Percentiles rank a stretch among this genome's conserved stretches.
Evolutionary conservation across 2,113 vertebrate genomes (phyloP).

Genomic region (Formicarius rufipectus): DNA sequence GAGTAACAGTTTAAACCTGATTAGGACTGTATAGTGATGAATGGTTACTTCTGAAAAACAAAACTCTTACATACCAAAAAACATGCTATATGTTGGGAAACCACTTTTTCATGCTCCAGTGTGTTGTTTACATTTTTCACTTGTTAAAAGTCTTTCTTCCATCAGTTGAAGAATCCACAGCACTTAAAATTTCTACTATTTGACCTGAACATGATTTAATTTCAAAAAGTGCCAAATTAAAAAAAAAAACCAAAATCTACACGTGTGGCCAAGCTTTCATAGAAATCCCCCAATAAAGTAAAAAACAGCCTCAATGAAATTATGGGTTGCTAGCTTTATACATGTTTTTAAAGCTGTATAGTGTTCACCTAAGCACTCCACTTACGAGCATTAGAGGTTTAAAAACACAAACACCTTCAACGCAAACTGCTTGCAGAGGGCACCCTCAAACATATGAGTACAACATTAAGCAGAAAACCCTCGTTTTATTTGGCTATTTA

Average conservation of each 20-base stretch:
- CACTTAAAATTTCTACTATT: conserved; percentile 50
- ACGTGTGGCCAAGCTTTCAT: conserved; percentile 54
- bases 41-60: conserved; percentile 71
- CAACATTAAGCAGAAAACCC: conserved; percentile 61
- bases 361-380: conserved; percentile 70
- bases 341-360: conserved; percentile 62
- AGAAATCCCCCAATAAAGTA: conserved; percentile 39
- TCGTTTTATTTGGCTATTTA: conserved; percentile 68
- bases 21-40: conserved; percentile 48
- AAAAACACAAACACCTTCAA: conserved; percentile 70
- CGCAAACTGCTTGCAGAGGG: conserved; percentile 60
- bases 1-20: conserved; percentile 43
- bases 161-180: conserved; percentile 50
- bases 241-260: background rate
- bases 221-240: conserved; percentile 60
- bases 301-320: conserved; percentile 22
- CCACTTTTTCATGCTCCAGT: conserved; percentile 70
- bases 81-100: conserved; percentile 71
- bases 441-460: conserved; percentile 59
- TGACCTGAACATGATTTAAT: conserved; percentile 37
- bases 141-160: conserved; percentile 43
- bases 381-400: conserved; percentile 62
- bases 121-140: conserved; percentile 42
- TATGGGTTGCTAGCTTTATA: conserved; percentile 53
- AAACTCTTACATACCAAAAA: conserved; percentile 62